Evolutionary conservation across 2,888 invertebrate species (phyloP), one percentile per base, ranked within the genome.

Genomic region (Nematopogon swammerdamellus): DNA sequence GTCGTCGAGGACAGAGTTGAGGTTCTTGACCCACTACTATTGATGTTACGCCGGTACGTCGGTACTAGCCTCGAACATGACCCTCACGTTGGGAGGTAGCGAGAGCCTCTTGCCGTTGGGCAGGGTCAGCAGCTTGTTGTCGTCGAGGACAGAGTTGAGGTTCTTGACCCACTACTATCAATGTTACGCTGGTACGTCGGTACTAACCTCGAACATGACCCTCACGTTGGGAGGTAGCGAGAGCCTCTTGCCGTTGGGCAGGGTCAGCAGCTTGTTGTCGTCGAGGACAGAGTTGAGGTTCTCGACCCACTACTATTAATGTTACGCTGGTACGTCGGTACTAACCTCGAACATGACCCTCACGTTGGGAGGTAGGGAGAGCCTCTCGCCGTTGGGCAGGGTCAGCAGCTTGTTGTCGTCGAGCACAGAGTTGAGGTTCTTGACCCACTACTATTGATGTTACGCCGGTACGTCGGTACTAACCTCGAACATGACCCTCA

Each of bases 1-100:
- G 99, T 99, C 98, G 70, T 99, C 99, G 49, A 99, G 84, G 2
- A 99, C 98, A 0, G 98, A 98, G 81, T 99, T 99, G 58, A 99
- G 83, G 79, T 99, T 99, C 81, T 99, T 99, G 42, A 99, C 99
- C 99, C 99, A 99, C n/a, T 30, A 30, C 36, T 11, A 14, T 11
- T 30, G n/a, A n/a, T n/a, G n/a, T n/a, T n/a, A n/a, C n/a, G n/a
- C n/a, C n/a, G n/a, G n/a, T n/a, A n/a, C n/a, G n/a, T n/a, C n/a
- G n/a, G n/a, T 25, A 25, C 25, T 52, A 51, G 86, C 89, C 79
- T 94, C 94, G 68, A n/a, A n/a, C n/a, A 95, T 94, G 45, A 95
- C 89, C 55, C 95, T 82, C 48, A 95, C 98, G 74, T 99, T 99
- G 1, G 97, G 96, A 44, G 99, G 99, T 57, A 99, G 81, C 18